Base-by-base conservation (phyloP, 2,888 invertebrate genomes). In the Cecidostiba fungosa region DNA sequence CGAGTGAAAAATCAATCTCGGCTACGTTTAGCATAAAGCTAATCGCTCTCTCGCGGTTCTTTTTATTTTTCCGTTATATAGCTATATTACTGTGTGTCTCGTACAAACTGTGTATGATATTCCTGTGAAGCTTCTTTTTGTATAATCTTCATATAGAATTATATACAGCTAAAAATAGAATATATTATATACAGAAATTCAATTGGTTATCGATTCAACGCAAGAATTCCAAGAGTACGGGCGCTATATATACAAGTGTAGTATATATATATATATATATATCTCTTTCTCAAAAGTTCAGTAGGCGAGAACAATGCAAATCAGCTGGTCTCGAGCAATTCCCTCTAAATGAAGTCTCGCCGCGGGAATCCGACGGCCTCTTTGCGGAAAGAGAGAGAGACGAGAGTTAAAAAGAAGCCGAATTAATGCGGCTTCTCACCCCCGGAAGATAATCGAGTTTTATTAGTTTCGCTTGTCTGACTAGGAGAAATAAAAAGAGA, bases 1-100 rank as follows among this genome's bases (percentile, higher is more conserved):
- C 26, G 26, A 66, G 14, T 66, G 29, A 66, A 66, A 66, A 66
- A 66, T 66, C 66, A 66, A 66, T 66, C 29, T 66, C 66, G 29
- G 5, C 3, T 29, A 66, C 16, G 26, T 66, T n/a, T 29, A 66
- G 23, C 26, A 66, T 66, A 66, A 1, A 6, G 59, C 59, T 50
- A 50, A 50, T 50, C 50, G 50, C 19, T 2, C 19, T 4, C 8
- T 1, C 0, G 19, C n/a, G 54, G 19, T 59, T 59, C 1, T 59
- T n/a, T 19, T 59, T 8, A 66, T 16, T 66, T 66, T 66, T 66
- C 12, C 26, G 4, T 19, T n/a, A 54, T 1, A 2, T 16, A 3
- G 16, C 3, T 54, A 19, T 16, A 47, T 6, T 32, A 39, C 39
- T 39, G 8, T 39, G 8, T 12, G 1, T 1, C 10, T 10, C 43